Evolutionary conservation across 2,797 vertebrate species (phyloP).

Genomic region (Lithobates sylvaticus): DNA sequence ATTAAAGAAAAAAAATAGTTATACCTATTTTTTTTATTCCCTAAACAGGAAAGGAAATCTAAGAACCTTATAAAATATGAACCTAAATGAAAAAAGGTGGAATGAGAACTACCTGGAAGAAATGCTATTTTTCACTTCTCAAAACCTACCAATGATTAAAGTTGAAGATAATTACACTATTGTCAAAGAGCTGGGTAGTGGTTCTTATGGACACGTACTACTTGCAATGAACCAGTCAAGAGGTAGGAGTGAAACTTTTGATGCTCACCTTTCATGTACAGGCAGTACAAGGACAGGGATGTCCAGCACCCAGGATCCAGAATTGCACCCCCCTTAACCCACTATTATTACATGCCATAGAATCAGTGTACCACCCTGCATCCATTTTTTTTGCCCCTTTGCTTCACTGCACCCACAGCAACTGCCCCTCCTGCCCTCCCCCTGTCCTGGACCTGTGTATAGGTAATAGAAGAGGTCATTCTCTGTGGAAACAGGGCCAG

Average conservation of each 20-base stretch:
- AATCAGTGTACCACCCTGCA: too few species aligned
- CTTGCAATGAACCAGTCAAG: slow-evolving; percentile 84
- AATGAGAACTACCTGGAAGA: slow-evolving; percentile 76
- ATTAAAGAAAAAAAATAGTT: background rate
- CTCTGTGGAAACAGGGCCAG: background rate
- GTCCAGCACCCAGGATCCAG: too few species aligned
- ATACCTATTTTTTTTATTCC: background rate
- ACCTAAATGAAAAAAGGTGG: slow-evolving; percentile 33
- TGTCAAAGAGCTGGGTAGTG: slow-evolving; percentile 86
- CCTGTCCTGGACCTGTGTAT: too few species aligned
- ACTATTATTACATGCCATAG: too few species aligned
- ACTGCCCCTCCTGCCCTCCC: too few species aligned
- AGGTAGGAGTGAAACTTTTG: slow-evolving; percentile 73
- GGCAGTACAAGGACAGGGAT: too few species aligned
- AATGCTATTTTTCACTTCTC: slow-evolving; percentile 83
- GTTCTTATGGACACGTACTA: slow-evolving; percentile 90
- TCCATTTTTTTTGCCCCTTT: too few species aligned
- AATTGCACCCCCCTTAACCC: too few species aligned
- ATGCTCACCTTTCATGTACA: background rate
- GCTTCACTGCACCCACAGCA: too few species aligned
- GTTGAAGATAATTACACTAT: slow-evolving; percentile 83
- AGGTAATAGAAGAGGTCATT: too few species aligned
- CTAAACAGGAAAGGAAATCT: background rate
- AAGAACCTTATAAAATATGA: slow-evolving; percentile 20
- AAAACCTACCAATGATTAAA: slow-evolving; percentile 77